Percentiles rank a stretch among this genome's conserved stretches.
Conservation (phyloP, 2,797 vertebrate genomes). For the Pampus argenteus region DNA sequence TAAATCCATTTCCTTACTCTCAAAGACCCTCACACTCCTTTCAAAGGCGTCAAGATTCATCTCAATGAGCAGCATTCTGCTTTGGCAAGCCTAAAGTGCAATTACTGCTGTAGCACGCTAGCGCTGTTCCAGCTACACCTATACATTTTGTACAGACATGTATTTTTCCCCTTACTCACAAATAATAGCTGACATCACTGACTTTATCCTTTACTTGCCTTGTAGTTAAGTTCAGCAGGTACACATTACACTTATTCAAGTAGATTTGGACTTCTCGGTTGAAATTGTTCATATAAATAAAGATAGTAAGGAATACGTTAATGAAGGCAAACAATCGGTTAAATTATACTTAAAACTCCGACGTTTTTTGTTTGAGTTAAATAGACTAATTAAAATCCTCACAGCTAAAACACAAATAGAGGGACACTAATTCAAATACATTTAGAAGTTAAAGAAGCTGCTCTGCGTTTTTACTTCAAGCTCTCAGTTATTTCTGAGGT, state of each 20-base stretch:
- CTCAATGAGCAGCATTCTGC: constrained; percentile 83
- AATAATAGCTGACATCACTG: constrained; percentile 73
- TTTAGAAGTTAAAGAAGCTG: constrained; percentile 14
- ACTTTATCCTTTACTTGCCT: constrained; percentile 59
- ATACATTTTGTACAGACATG: constrained; percentile 74
- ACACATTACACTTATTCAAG: constrained; percentile 29
- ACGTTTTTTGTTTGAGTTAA: background rate
- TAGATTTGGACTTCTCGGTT: constrained; percentile 24
- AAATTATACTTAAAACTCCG: background rate
- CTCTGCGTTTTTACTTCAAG: constrained; percentile 25
- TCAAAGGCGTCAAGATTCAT: constrained; percentile 82
- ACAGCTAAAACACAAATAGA: background rate
- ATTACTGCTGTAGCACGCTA: constrained; percentile 72
- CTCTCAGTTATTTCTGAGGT: constrained; percentile 35
- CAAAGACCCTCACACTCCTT: constrained; percentile 78
- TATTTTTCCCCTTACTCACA: constrained; percentile 55
- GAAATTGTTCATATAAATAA: background rate
- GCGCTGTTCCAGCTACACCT: constrained; percentile 72
- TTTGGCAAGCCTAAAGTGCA: constrained; percentile 80
- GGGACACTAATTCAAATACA: constrained; percentile 6
- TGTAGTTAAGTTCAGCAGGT: constrained; percentile 49
- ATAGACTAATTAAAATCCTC: background rate
- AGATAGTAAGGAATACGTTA: background rate
- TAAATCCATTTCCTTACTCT: constrained; percentile 78
- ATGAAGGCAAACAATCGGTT: background rate